Conservation (phyloP, 2,113 vertebrate genomes). For the Siniperca knerii region DNA sequence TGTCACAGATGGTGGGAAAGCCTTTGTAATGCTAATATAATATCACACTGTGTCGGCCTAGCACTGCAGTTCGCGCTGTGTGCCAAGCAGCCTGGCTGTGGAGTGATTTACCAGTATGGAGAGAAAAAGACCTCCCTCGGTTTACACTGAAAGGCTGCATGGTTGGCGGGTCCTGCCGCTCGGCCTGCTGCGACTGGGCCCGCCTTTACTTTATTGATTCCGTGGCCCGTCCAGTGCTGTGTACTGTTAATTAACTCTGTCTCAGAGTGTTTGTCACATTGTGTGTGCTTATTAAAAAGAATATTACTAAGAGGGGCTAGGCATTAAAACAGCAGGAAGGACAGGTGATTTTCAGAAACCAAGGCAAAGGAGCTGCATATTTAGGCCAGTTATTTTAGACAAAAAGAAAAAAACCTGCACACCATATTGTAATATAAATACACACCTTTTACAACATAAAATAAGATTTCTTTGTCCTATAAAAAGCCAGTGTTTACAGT, state of each 20-base stretch:
- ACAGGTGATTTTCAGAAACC: constrained; percentile 36
- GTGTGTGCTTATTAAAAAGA: constrained; percentile 64
- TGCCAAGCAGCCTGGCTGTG: constrained; percentile 79
- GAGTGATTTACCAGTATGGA: constrained; percentile 83
- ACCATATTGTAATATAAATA: not conserved
- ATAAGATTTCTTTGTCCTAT: not conserved
- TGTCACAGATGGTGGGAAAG: constrained; percentile 86
- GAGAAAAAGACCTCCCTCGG: constrained; percentile 83
- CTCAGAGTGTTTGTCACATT: constrained; percentile 65
- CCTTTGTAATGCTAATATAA: constrained; percentile 89
- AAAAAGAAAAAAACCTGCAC: not conserved
- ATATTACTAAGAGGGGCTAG: constrained; percentile 58
- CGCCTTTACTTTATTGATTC: constrained; percentile 80
- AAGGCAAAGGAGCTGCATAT: constrained; percentile 15
- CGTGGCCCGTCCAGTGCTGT: constrained; percentile 56
- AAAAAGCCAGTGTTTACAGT: constrained; percentile 24
- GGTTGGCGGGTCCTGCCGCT: constrained; percentile 74
- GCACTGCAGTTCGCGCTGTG: constrained; percentile 77
- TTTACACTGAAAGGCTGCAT: constrained; percentile 78
- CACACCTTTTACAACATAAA: not conserved
- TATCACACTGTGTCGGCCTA: constrained; percentile 85
- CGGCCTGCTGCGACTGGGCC: constrained; percentile 70
- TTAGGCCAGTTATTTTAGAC: constrained; percentile 7
- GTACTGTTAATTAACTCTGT: constrained; percentile 80
- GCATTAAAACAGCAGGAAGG: constrained; percentile 54